phyloP scores from a whole-genome alignment of 2,113 vertebrate genomes.

The Clarias magur region DNA sequence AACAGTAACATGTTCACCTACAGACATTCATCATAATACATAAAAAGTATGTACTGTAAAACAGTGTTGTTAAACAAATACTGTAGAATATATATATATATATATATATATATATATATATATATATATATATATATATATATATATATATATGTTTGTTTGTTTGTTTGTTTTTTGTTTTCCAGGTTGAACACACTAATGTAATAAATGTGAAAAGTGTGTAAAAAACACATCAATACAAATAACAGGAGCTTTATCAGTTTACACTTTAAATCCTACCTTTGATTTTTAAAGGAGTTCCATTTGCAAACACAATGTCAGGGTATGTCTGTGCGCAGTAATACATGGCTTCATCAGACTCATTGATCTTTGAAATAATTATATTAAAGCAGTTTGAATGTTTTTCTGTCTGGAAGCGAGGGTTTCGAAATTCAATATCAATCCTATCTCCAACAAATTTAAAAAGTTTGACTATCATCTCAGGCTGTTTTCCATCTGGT shows the following conservation, averaged over 20 bases:
- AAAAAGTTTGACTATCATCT: neutral
- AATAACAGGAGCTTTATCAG: neutral
- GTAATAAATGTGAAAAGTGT: too few species aligned
- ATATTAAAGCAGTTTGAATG: neutral
- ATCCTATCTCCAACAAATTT: neutral
- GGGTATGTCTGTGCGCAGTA: neutral
- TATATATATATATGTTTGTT: too few species aligned
- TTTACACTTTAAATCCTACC: neutral
- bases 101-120: too few species aligned
- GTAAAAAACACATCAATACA: too few species aligned
- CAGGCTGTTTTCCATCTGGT: neutral
- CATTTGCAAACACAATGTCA: neutral
- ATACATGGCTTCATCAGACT: too few species aligned
- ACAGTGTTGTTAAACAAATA: neutral
- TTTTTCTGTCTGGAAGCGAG: neutral
- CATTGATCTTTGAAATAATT: neutral
- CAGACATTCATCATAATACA: too few species aligned
- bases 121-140: too few species aligned
- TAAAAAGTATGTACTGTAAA: too few species aligned
- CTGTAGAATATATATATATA: too few species aligned
- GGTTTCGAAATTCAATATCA: neutral
- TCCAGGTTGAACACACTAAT: too few species aligned
- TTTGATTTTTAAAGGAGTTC: neutral
- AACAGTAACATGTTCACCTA: too few species aligned
- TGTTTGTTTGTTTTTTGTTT: too few species aligned